phyloP scores from a whole-genome alignment of 2,888 invertebrate genomes.

The Sialis fuliginosa region DNA sequence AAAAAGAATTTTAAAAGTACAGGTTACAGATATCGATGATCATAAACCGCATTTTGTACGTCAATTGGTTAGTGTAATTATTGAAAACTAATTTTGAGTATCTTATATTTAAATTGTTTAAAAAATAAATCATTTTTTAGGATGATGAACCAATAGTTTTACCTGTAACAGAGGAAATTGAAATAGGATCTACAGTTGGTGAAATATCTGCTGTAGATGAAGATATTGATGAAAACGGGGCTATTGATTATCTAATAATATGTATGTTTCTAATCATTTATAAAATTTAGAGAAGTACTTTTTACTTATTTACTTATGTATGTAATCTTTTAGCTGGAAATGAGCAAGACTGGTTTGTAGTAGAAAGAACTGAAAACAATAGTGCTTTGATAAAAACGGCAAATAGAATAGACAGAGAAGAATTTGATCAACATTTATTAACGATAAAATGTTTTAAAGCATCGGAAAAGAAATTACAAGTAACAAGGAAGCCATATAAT shows the following conservation, averaged over 20 bases:
- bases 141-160: constrained; percentile 46
- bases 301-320: no score
- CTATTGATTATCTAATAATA: constrained; percentile 53
- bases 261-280: constrained; percentile 22
- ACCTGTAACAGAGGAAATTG: constrained; percentile 45
- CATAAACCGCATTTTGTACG: constrained; percentile 56
- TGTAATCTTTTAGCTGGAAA: constrained; percentile 38
- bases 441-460: constrained; percentile 54
- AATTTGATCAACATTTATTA: constrained; percentile 33
- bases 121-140: constrained; percentile 20
- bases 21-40: constrained; percentile 58
- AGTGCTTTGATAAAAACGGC: constrained; percentile 40
- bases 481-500: constrained; percentile 38
- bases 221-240: constrained; percentile 57
- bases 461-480: constrained; percentile 16
- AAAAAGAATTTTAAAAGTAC: constrained; percentile 48
- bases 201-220: constrained; percentile 52
- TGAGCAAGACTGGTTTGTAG: constrained; percentile 39
- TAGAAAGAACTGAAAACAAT: constrained; percentile 45
- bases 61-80: constrained; percentile 34
- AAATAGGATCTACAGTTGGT: constrained; percentile 46
- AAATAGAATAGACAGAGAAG: constrained; percentile 48
- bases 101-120: neutral
- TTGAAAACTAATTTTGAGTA: constrained; percentile 2
- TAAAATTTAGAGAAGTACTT: no score